Conservation (phyloP, 2,888 invertebrate genomes). For the Bhutanitis thaidina region DNA sequence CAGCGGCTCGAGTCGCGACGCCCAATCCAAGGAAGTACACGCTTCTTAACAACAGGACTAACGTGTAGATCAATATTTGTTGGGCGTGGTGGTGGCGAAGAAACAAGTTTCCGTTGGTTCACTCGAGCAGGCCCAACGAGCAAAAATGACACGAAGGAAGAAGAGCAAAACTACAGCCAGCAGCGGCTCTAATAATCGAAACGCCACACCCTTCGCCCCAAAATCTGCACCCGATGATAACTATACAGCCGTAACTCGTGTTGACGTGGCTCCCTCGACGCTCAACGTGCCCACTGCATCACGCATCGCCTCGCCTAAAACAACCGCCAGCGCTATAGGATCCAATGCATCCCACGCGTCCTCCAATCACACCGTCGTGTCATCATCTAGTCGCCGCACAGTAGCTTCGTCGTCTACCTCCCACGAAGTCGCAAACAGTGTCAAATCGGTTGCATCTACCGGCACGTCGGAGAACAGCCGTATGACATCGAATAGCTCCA, state of each 20-base stretch:
- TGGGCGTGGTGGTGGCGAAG: too few relatives aligned
- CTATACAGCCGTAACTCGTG: too few relatives aligned
- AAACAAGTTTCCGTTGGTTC: too few relatives aligned
- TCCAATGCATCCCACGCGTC: neutral
- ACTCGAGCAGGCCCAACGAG: neutral
- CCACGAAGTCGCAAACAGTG: neutral
- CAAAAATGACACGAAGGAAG: constrained; percentile 14
- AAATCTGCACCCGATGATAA: too few relatives aligned
- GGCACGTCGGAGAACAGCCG: neutral
- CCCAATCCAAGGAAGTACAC: too few relatives aligned
- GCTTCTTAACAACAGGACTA: too few relatives aligned
- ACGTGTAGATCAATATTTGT: too few relatives aligned
- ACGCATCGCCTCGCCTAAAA: too few relatives aligned
- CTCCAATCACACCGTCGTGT: neutral
- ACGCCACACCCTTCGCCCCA: neutral
- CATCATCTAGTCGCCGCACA: neutral
- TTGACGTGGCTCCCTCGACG: too few relatives aligned
- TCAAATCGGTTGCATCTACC: neutral
- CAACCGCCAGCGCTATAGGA: neutral
- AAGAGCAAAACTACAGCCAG: constrained; percentile 3
- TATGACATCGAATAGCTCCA: neutral
- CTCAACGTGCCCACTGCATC: too few relatives aligned
- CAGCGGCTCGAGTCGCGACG: too few relatives aligned
- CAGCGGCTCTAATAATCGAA: neutral
- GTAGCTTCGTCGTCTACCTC: neutral